Conservation (phyloP, 2,797 vertebrate species). For the Eulemur mongoz region DNA sequence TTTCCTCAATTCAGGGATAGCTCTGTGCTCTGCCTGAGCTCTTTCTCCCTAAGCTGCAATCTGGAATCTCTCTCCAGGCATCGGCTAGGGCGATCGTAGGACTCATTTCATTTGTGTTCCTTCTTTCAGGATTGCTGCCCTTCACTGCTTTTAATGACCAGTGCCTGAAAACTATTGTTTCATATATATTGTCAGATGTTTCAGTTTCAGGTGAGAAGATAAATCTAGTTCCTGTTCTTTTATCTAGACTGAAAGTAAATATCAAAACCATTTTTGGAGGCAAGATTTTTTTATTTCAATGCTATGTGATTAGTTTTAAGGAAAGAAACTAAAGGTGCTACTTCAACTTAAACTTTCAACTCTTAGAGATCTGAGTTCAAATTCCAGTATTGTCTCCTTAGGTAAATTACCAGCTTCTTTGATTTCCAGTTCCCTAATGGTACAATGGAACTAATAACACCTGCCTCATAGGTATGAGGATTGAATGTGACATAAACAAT, state of each 20-base stretch:
- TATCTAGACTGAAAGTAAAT: constrained; percentile 16
- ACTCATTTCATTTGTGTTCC: not conserved
- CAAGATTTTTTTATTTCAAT: constrained; percentile 45
- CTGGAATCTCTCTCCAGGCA: not conserved
- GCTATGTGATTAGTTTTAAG: not conserved
- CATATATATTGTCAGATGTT: not conserved
- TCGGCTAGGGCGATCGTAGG: not conserved
- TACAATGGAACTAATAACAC: not conserved
- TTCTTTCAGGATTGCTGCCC: not conserved
- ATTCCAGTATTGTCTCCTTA: not conserved
- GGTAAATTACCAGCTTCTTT: not conserved
- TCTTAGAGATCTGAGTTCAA: not conserved
- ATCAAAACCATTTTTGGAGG: not conserved
- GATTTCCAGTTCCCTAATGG: not conserved
- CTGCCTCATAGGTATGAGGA: not conserved
- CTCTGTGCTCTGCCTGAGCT: not conserved
- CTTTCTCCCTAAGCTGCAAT: not conserved
- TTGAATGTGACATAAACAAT: not conserved
- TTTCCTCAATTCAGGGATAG: not conserved
- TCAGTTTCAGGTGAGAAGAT: not conserved
- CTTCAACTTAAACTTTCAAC: not conserved
- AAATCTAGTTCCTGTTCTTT: not conserved
- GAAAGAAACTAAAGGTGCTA: not conserved
- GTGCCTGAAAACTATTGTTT: not conserved
- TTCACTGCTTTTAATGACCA: not conserved